Evolutionary conservation across 2,888 invertebrate species (phyloP).

Genomic region (Biston stratarius): DNA sequence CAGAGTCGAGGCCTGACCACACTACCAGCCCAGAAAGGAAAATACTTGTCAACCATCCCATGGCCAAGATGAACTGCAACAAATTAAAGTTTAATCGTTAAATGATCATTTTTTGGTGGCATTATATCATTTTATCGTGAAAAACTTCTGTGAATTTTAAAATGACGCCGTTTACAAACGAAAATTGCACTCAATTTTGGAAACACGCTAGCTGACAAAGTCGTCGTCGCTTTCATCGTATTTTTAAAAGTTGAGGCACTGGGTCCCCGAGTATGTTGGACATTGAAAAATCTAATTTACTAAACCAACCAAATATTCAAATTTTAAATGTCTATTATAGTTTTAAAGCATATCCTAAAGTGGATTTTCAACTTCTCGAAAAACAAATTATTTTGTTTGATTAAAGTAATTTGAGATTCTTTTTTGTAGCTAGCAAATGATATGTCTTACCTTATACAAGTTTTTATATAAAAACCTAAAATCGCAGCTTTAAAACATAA

Average conservation of each 20-base stretch:
- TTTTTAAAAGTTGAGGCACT: background rate
- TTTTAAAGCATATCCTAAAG: too few relatives aligned
- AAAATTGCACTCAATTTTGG: constrained; percentile 5
- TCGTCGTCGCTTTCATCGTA: background rate
- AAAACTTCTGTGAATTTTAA: too few relatives aligned
- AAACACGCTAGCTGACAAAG: background rate
- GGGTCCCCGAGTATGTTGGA: too few relatives aligned
- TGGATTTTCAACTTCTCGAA: too few relatives aligned
- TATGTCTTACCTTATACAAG: background rate
- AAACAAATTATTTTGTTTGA: too few relatives aligned
- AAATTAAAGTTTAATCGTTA: background rate
- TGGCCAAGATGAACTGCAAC: constrained; percentile 75
- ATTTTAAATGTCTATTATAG: too few relatives aligned
- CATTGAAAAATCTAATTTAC: too few relatives aligned
- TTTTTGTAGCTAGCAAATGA: background rate
- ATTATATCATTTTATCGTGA: too few relatives aligned
- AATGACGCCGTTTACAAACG: background rate
- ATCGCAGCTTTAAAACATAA: constrained; percentile 9
- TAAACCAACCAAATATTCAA: too few relatives aligned
- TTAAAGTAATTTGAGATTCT: background rate
- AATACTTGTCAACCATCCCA: constrained; percentile 85
- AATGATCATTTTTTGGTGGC: too few relatives aligned
- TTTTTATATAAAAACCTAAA: background rate
- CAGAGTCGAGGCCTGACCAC: constrained; percentile 87
- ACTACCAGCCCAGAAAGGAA: constrained; percentile 82